Evolutionary conservation across 1,140 invertebrate genomes (phyloP).

Genomic region (Babylonia areolata): DNA sequence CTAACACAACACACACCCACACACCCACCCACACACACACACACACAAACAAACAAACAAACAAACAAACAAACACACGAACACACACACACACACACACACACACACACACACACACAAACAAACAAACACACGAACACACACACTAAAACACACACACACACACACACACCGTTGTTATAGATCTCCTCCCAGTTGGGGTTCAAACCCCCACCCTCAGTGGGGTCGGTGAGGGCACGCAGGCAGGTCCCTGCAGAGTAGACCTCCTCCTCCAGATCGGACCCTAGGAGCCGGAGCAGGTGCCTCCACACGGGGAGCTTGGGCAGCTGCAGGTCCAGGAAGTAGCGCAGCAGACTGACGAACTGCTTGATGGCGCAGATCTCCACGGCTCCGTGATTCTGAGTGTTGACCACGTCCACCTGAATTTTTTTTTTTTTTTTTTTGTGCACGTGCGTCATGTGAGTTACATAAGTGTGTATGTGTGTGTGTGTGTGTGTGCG

Average conservation of each 20-base stretch:
- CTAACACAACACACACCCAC: no score
- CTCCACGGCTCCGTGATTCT: conserved; percentile 73
- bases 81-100: no score
- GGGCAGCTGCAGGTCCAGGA: conserved; percentile 61
- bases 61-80: no score
- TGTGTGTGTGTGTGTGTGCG: no score
- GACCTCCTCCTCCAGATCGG: conserved; percentile 71
- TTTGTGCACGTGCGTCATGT: no score
- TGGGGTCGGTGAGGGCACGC: conserved; percentile 65
- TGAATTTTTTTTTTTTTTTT: no score
- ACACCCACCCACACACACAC: no score
- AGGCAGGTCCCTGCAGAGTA: conserved; percentile 70
- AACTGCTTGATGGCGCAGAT: conserved; percentile 68
- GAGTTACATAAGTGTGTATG: no score
- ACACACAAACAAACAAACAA: no score
- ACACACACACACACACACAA: no score
- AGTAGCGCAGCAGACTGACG: conserved; percentile 67
- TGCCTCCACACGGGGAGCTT: conserved; percentile 73
- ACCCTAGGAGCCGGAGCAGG: conserved; percentile 67
- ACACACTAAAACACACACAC: no score
- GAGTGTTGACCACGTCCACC: conserved; percentile 62
- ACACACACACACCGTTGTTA: conserved; percentile 44
- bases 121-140: no score
- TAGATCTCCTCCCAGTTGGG: conserved; percentile 62
- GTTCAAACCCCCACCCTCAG: conserved; percentile 54